Evolutionary conservation across 1,140 invertebrate species (phyloP).

Genomic region (Drosophila seguyi): DNA sequence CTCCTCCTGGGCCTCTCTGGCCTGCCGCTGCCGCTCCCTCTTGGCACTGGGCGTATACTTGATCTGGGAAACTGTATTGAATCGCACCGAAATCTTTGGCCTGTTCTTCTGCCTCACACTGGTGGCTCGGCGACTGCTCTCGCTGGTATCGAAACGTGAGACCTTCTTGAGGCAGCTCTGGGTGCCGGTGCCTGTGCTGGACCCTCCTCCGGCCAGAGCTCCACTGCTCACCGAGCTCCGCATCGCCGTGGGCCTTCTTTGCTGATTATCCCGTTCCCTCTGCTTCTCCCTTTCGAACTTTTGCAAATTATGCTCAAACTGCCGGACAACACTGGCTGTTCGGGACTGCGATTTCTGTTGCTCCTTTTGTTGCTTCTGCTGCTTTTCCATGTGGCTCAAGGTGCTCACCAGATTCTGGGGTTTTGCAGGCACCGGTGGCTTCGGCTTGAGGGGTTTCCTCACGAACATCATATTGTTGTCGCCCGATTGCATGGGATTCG

Average conservation of each 20-base stretch:
- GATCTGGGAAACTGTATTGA: conserved; percentile 85
- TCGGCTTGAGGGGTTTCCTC: conserved; percentile 65
- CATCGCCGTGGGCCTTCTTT: conserved; percentile 57
- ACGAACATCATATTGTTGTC: conserved; percentile 63
- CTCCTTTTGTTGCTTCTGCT: conserved; percentile 32
- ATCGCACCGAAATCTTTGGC: conserved; percentile 85
- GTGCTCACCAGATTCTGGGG: conserved; percentile 78
- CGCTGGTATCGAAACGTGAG: conserved; percentile 76
- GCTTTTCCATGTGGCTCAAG: conserved; percentile 63
- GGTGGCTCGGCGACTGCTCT: conserved; percentile 76
- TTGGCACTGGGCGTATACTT: conserved; percentile 80
- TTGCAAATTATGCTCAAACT: conserved; percentile 86
- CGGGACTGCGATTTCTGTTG: conserved; percentile 52
- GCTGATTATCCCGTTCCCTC: conserved; percentile 70
- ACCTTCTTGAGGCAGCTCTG: conserved; percentile 81
- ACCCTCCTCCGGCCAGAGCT: conserved; percentile 54
- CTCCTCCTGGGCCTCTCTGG: conserved; percentile 3
- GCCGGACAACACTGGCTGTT: conserved; percentile 80
- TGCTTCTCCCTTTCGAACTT: conserved; percentile 85
- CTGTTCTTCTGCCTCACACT: conserved; percentile 73
- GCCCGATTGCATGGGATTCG: conserved; percentile 71
- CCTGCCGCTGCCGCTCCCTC: conserved; percentile 36
- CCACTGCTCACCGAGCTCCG: conserved; percentile 74
- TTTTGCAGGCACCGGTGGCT: conserved; percentile 76
- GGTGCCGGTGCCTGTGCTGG: conserved; percentile 28